A percentile compares a stretch with the other conserved stretches of the same genome.
Evolutionary conservation across 2,113 vertebrate genomes (phyloP).

Genomic region (Psilopogon haemacephalus): DNA sequence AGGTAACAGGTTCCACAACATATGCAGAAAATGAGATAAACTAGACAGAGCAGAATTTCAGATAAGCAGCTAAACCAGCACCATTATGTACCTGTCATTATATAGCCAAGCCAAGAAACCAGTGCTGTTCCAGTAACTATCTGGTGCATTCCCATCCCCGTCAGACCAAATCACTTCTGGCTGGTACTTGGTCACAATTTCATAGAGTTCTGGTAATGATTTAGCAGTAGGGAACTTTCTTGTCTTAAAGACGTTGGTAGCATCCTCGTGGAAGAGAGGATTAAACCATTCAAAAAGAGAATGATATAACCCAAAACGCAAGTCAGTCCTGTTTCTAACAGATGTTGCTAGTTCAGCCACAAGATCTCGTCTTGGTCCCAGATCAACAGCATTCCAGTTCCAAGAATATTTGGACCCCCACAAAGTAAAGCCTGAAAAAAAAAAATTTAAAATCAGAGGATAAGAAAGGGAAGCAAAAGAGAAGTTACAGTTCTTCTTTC

Average conservation of each 20-base stretch:
- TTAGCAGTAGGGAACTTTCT: constrained; percentile 84
- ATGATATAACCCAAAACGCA: constrained; percentile 92
- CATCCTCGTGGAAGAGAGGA: constrained; percentile 84
- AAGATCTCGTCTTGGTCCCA: constrained; percentile 87
- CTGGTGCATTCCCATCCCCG: constrained; percentile 86
- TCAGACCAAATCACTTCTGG: constrained; percentile 96
- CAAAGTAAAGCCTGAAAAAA: constrained; percentile 87
- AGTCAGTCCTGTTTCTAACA: constrained; percentile 74
- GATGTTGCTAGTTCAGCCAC: constrained; percentile 84
- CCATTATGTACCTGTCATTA: constrained; percentile 86
- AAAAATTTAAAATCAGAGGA: neutral
- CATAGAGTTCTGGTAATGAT: constrained; percentile 89
- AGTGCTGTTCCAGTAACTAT: constrained; percentile 94
- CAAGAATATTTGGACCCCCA: constrained; percentile 93
- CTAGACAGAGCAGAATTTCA: neutral
- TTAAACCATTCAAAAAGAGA: constrained; percentile 98
- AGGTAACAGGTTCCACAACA: neutral
- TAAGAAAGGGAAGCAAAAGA: neutral
- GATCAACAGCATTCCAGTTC: constrained; percentile 93
- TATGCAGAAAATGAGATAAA: neutral
- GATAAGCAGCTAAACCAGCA: neutral
- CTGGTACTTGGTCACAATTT: constrained; percentile 83
- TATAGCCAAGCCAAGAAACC: constrained; percentile 96
- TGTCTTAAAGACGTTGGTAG: constrained; percentile 76
- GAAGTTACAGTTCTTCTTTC: neutral